Base-by-base conservation (phyloP, 2,888 invertebrate species). In the Gortyna flavago region DNA sequence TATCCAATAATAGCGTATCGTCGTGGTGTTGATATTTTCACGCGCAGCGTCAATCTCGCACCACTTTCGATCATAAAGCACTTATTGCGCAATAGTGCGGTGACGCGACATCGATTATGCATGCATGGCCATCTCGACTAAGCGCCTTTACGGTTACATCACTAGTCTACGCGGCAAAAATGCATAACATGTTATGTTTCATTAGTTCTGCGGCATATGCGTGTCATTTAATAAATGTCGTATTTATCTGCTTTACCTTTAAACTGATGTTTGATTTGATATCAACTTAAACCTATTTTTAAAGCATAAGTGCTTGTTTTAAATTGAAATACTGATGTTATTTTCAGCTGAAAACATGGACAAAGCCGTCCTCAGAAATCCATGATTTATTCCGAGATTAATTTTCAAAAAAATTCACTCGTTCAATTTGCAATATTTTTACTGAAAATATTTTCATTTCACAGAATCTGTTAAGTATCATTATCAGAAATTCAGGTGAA, bases 21-120 rank as follows among this genome's bases (percentile, higher is more conserved):
- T 5, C 41, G 48, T 51, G n/a, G 54, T 77, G 70, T 62, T 41
- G 64, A n/a, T 71, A 75, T 70, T 67, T 68, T 71, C 85, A 21
- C 73, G 85, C 70, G 71, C 85, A 73, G 8, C 70, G 32, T 69
- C 65, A 71, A 68, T 78, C 75, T 67, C 80, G 80, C 77, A 78
- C 70, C 75, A 85, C 90, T 91, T 91, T 90, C 91, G 88, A 85
- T 87, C 87, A 87, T 89, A 90, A 89, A 86, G 81, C 83, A 83
- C 64, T 81, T 83, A 82, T 91, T 90, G 84, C 85, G 86, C 82
- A 90, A 90, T 62, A 72, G 66, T 74, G 75, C 72, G 78, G 81
- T 79, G 85, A 87, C 83, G 84, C 73, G 76, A 72, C 72, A 86
- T 85, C 84, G 81, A 89, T 87, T 89, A 84, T 85, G 84, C 71